Evolutionary conservation across 2,113 vertebrate species (phyloP).

Genomic region (Alaudala cheleensis): DNA sequence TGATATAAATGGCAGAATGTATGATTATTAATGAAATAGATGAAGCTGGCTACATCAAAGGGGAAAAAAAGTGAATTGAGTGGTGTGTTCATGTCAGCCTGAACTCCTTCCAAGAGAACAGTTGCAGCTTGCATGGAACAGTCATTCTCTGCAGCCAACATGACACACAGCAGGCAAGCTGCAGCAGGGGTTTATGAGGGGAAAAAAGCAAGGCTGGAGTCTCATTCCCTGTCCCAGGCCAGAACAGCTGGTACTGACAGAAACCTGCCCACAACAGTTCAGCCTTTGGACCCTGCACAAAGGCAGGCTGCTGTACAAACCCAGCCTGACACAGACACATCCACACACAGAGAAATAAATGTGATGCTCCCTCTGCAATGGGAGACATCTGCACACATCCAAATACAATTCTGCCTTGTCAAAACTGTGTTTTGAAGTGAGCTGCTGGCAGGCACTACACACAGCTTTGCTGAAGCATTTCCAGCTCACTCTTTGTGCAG

Average conservation of each 20-base stretch:
- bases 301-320: background rate
- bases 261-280: background rate
- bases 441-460: background rate
- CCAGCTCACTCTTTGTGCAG: background rate
- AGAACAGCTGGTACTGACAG: background rate
- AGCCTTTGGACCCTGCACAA: background rate
- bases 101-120: slow-evolving; percentile 27
- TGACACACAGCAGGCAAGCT: background rate
- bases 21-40: background rate
- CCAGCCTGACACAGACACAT: background rate
- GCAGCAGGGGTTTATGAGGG: background rate
- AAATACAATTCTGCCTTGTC: slow-evolving; percentile 25
- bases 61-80: background rate
- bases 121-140: background rate
- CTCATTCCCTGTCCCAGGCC: background rate
- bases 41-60: background rate
- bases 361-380: background rate
- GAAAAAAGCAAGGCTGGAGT: background rate
- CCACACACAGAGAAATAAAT: background rate
- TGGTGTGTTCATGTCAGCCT: background rate
- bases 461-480: background rate
- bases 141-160: background rate
- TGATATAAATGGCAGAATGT: background rate
- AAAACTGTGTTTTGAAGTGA: slow-evolving; percentile 19
- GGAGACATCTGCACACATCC: slow-evolving; percentile 10